Evolutionary conservation across 1,140 invertebrate species (phyloP).

Genomic region (Drosophila grimshawi): DNA sequence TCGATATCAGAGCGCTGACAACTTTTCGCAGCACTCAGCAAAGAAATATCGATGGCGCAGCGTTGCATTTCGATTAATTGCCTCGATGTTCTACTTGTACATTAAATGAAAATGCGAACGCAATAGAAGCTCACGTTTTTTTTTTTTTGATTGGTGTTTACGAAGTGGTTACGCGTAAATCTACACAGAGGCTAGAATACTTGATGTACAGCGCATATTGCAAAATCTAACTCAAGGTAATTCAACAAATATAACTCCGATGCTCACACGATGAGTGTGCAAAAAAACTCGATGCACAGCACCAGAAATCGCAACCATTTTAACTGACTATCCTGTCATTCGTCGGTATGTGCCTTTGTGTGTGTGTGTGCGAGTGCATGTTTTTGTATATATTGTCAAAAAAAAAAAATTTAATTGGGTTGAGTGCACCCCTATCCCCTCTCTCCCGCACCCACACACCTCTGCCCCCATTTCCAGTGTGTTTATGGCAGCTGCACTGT

Average conservation of each 20-base stretch:
- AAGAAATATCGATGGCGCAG: not conserved
- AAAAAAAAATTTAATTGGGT: constrained; percentile 40
- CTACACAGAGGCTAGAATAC: constrained; percentile 9
- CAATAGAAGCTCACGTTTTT: constrained; percentile 43
- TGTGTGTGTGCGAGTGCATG: constrained; percentile 11
- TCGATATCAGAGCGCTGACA: not conserved
- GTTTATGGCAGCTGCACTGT: constrained; percentile 31
- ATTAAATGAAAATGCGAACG: constrained; percentile 34
- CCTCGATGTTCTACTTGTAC: constrained; percentile 17
- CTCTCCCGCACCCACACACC: not conserved
- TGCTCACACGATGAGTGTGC: constrained; percentile 30
- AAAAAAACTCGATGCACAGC: constrained; percentile 20
- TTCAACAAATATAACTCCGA: constrained; percentile 13
- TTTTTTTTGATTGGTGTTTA: constrained; percentile 40
- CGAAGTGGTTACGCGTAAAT: constrained; percentile 28
- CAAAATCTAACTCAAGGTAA: constrained; percentile 60
- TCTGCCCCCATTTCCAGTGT: constrained; percentile 27
- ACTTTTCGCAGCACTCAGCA: not conserved
- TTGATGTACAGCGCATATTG: constrained; percentile 46
- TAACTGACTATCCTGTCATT: constrained; percentile 26
- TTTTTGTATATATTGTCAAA: constrained; percentile 32
- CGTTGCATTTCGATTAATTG: constrained; percentile 25
- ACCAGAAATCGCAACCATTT: constrained; percentile 11
- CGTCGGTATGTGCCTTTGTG: not conserved
- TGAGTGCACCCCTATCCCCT: constrained; percentile 27